These are phyloP conservation scores for Kuschelorhynchus macadamiae DNA, from an alignment of 2,888 invertebrate species.

Conservation along the genomic window DNA sequence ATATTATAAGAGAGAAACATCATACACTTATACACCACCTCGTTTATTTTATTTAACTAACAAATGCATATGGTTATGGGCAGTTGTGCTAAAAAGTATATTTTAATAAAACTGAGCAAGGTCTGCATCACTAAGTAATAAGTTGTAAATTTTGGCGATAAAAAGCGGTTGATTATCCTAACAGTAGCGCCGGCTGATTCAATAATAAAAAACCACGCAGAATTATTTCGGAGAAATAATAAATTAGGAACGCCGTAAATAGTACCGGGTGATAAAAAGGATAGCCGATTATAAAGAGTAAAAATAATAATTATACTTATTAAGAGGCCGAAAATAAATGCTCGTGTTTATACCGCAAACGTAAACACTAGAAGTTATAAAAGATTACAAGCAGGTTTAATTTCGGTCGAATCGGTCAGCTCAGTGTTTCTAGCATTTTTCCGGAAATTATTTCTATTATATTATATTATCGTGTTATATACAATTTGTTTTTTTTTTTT, in stretches of 20 bases:
- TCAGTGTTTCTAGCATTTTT: too few species aligned
- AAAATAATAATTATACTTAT: conserved; percentile 37
- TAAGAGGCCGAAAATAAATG: conserved; percentile 38
- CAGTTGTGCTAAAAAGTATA: too few species aligned
- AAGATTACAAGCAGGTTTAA: conserved; percentile 34
- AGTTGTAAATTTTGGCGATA: not conserved
- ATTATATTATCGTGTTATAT: too few species aligned
- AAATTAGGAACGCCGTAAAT: conserved; percentile 13
- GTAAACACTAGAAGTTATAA: conserved; percentile 36
- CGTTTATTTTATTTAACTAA: too few species aligned
- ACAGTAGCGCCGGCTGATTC: not conserved
- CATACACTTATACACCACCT: too few species aligned
- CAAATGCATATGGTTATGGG: too few species aligned
- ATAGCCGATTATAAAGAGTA: conserved; percentile 29
- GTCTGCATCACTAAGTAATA: too few species aligned
- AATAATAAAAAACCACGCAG: not conserved
- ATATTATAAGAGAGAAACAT: too few species aligned
- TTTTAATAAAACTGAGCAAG: too few species aligned
- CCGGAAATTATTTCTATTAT: too few species aligned
- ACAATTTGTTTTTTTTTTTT: too few species aligned
- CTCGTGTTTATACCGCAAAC: conserved; percentile 28
- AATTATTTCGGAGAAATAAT: conserved; percentile 21
- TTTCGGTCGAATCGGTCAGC: not conserved
- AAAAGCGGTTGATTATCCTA: not conserved
- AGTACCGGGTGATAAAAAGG: conserved; percentile 8